Conservation (phyloP, 2,113 vertebrate genomes). For the Myodes glareolus region DNA sequence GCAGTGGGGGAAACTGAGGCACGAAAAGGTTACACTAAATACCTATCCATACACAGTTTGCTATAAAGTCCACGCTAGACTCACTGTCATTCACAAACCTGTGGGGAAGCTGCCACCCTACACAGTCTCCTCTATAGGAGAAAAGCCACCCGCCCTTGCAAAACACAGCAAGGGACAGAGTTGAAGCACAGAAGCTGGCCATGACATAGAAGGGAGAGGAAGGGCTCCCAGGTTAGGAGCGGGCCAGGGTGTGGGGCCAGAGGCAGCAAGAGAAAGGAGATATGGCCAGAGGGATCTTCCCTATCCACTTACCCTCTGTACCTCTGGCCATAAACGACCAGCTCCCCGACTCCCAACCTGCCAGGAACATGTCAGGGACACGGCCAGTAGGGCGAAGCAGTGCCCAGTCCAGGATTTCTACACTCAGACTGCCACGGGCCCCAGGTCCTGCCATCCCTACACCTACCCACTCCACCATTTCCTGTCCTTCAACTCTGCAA, state of each 20-base stretch:
- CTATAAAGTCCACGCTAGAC: not conserved
- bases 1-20: not conserved
- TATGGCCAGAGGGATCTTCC: not conserved
- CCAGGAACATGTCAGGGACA: not conserved
- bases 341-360: not conserved
- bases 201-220: not conserved
- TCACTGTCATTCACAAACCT: not conserved
- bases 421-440: not conserved
- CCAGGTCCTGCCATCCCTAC: not conserved
- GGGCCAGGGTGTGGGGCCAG: not conserved
- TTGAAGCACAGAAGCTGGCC: not conserved
- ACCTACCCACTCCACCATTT: not conserved
- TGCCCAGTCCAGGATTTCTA: not conserved
- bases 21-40: not conserved
- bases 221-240: not conserved
- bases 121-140: not conserved
- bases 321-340: not conserved
- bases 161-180: not conserved
- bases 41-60: not conserved
- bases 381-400: not conserved
- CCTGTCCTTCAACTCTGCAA: not conserved
- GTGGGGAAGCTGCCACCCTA: not conserved
- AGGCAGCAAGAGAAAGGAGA: not conserved
- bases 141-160: not conserved
- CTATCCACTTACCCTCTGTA: not conserved